phyloP scores from a whole-genome alignment of 2,888 invertebrate genomes.

The Caenorhabditis macrosperma region DNA sequence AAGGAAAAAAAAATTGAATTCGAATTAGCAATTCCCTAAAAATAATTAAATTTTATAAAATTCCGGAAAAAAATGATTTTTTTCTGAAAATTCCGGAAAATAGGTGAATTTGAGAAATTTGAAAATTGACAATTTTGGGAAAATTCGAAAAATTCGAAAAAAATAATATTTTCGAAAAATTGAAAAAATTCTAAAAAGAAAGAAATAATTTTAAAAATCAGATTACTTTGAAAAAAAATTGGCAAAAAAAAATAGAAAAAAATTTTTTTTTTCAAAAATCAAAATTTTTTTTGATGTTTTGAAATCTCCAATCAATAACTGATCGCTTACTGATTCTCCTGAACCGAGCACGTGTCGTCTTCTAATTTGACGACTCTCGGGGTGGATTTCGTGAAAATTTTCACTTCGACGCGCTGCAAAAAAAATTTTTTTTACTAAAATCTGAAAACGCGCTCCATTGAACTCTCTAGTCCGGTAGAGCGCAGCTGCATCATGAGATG shows the following conservation, averaged over 20 bases:
- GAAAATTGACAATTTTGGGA: not conserved
- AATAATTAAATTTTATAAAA: not conserved
- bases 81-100: not conserved
- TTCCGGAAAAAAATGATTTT: not conserved
- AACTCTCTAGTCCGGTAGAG: too few relatives aligned
- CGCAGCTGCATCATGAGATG: not conserved
- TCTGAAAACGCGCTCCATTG: not conserved
- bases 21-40: not conserved
- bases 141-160: not conserved
- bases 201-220: not conserved
- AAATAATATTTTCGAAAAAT: not conserved
- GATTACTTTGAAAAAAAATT: not conserved
- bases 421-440: too few relatives aligned
- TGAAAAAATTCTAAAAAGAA: not conserved
- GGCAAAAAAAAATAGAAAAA: too few relatives aligned
- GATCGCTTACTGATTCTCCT: too few relatives aligned
- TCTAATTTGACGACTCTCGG: too few relatives aligned
- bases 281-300: not conserved
- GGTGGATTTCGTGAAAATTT: too few relatives aligned
- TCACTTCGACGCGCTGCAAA: too few relatives aligned
- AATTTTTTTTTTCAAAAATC: constrained; percentile 6
- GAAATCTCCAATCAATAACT: not conserved
- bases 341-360: too few relatives aligned
- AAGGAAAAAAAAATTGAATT: not conserved
- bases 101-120: not conserved